Conservation (phyloP, 2,113 vertebrate species). For the Dunckerocampus dactyliophorus region DNA sequence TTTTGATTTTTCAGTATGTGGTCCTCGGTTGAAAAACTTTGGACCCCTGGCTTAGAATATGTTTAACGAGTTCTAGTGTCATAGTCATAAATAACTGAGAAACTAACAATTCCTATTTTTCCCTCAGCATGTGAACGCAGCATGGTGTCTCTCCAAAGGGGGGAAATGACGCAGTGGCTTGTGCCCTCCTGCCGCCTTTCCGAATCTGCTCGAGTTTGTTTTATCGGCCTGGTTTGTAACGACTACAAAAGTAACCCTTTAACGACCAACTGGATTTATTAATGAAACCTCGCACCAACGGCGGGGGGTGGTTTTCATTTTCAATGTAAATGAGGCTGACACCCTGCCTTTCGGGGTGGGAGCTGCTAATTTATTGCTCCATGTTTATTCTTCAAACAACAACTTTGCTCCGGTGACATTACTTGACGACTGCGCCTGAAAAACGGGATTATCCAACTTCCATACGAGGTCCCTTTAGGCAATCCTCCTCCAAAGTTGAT, state of each 20-base stretch:
- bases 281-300: too few species aligned
- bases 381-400: slow-evolving; percentile 4
- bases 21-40: too few species aligned
- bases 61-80: too few species aligned
- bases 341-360: background rate
- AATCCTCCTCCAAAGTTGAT: background rate
- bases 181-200: slow-evolving; percentile 11
- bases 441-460: background rate
- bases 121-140: slow-evolving; percentile 25
- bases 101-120: slow-evolving; percentile 10
- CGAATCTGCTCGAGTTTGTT: slow-evolving; percentile 15
- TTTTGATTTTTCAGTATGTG: too few species aligned
- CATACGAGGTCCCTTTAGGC: background rate
- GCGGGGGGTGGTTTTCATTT: background rate
- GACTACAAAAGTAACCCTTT: slow-evolving; percentile 51
- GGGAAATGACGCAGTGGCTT: slow-evolving; percentile 54
- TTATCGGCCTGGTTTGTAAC: slow-evolving; percentile 35
- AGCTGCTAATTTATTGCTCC: background rate
- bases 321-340: background rate
- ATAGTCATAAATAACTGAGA: too few species aligned
- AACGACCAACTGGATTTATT: background rate
- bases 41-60: too few species aligned
- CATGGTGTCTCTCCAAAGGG: slow-evolving; percentile 30
- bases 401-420: background rate
- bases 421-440: background rate